Evolutionary conservation across 2,797 vertebrate species (phyloP).

Genomic region (Cetoscarus ocellatus): DNA sequence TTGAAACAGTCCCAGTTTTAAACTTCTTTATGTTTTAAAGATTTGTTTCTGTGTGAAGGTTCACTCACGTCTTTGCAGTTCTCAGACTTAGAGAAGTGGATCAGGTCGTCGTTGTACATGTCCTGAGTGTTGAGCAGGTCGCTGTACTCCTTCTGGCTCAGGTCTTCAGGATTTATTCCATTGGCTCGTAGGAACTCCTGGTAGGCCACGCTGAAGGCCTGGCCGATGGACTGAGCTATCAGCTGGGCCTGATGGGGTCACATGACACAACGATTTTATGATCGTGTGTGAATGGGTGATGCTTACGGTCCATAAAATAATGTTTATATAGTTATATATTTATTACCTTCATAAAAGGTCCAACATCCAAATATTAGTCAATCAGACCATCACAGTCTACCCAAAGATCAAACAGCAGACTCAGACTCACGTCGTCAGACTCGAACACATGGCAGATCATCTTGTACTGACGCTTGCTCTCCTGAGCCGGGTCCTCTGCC

Average conservation of each 20-base stretch:
- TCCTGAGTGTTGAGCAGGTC: conserved; percentile 98
- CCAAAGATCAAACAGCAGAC: no score
- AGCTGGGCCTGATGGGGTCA: conserved; percentile 88
- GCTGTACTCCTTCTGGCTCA: conserved; percentile 98
- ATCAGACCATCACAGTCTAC: no score
- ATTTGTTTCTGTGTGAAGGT: conserved; percentile 29
- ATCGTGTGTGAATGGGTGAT: conserved; percentile 1
- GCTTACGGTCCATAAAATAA: no score
- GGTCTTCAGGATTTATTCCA: conserved; percentile 96
- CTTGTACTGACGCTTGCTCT: conserved; percentile 92
- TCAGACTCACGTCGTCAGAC: conserved; percentile 92
- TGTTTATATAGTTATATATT: no score
- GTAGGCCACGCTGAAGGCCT: conserved; percentile 97
- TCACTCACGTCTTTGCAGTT: conserved; percentile 96
- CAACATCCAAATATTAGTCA: no score
- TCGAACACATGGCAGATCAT: conserved; percentile 99
- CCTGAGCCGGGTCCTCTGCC: conserved; percentile 87
- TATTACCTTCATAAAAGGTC: no score
- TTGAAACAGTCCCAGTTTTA: no score
- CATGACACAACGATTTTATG: no score
- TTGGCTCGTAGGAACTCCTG: conserved; percentile 98
- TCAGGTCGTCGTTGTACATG: conserved; percentile 99
- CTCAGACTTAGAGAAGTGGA: conserved; percentile 98
- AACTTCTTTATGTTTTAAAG: no score
- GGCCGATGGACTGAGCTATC: conserved; percentile 98